These are phyloP conservation scores for Orchestia grillus DNA, from an alignment of 1,140 invertebrate genomes.

Conservation along the genomic window DNA sequence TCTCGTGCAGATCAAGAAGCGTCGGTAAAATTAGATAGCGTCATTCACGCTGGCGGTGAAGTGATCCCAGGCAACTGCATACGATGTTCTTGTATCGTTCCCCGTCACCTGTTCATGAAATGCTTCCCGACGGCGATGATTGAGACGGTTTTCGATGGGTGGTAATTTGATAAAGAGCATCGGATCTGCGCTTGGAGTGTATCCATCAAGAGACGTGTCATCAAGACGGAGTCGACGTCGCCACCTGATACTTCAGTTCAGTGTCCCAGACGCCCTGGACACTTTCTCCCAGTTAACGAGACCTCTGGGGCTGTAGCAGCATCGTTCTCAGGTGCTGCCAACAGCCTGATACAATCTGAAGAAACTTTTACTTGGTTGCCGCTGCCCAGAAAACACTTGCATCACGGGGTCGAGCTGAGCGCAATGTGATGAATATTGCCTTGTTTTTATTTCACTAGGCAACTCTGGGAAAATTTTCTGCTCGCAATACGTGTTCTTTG, in stretches of 20 bases:
- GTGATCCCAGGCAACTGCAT: not conserved
- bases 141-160: not conserved
- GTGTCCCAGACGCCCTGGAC: not conserved
- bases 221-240: not conserved
- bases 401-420: not conserved
- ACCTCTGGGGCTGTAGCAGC: not conserved
- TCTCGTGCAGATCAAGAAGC: not conserved
- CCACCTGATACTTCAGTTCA: not conserved
- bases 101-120: not conserved
- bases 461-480: not conserved
- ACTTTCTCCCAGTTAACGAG: conserved; percentile 11
- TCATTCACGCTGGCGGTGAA: not conserved
- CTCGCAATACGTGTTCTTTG: no score
- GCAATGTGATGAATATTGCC: no score
- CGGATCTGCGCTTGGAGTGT: not conserved
- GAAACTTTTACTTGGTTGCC: not conserved
- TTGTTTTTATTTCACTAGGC: no score
- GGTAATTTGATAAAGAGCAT: not conserved
- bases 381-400: not conserved
- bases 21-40: not conserved
- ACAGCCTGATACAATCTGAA: not conserved
- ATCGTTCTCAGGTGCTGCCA: not conserved
- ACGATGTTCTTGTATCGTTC: not conserved
- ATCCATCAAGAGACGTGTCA: conserved; percentile 33
- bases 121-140: not conserved